phyloP scores from a whole-genome alignment of 2,797 vertebrate genomes.

The Helarctos malayanus region DNA sequence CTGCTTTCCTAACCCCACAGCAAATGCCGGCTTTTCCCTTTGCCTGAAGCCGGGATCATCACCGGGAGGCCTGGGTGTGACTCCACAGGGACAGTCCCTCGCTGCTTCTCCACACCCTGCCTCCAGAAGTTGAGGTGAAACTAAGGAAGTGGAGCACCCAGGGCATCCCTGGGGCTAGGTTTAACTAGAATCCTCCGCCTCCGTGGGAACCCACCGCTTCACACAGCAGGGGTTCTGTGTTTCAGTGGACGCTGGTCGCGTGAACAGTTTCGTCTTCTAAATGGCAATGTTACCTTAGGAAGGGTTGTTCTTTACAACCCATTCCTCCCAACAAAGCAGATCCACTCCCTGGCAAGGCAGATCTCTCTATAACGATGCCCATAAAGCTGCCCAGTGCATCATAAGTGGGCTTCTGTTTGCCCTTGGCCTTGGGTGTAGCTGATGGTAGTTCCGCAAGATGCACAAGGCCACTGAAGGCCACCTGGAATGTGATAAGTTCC shows the following conservation, averaged over 20 bases:
- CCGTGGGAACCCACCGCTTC: not conserved
- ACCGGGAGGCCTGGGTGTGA: not conserved
- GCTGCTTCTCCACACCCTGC: not conserved
- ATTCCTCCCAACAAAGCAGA: not conserved
- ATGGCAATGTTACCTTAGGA: not conserved
- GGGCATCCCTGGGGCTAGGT: not conserved
- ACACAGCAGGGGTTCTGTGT: not conserved
- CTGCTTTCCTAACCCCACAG: not conserved
- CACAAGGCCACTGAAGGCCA: conserved; percentile 11
- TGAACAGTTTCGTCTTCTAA: not conserved
- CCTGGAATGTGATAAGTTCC: not conserved
- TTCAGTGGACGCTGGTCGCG: not conserved
- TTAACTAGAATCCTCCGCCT: not conserved
- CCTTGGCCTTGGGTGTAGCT: conserved; percentile 51
- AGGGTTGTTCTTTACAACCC: not conserved
- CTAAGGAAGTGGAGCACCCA: not conserved
- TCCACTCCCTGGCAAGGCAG: not conserved
- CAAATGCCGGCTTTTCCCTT: not conserved
- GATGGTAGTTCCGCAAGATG: not conserved
- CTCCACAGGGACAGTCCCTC: not conserved
- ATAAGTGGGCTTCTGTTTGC: not conserved
- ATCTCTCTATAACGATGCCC: not conserved
- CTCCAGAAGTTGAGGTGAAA: not conserved
- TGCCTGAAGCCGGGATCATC: not conserved
- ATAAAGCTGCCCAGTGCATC: not conserved